phyloP scores from a whole-genome alignment of 2,797 vertebrate species.

The Erpetoichthys calabaricus region DNA sequence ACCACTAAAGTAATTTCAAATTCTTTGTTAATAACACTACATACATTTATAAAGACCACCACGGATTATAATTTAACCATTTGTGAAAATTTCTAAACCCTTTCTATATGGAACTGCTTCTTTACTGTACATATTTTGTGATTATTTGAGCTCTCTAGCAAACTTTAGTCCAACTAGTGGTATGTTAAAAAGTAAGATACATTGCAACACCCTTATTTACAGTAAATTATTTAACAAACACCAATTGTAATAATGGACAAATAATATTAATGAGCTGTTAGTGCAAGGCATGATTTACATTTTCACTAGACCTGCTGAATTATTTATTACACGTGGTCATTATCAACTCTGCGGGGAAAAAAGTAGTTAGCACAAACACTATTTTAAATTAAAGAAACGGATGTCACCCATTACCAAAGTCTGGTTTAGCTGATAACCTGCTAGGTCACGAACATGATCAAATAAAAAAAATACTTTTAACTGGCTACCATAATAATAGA shows the following conservation, averaged over 20 bases:
- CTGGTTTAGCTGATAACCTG: no score
- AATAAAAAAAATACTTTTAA: no score
- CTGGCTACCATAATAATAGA: no score
- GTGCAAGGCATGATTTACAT: conserved; percentile 63
- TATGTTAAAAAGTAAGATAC: conserved; percentile 78
- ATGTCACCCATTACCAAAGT: no score
- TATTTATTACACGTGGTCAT: conserved; percentile 12
- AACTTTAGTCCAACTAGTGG: conserved; percentile 81
- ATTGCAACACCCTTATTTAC: conserved; percentile 93
- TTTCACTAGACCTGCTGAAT: neutral
- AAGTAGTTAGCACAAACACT: conserved; percentile 11
- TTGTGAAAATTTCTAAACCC: conserved; percentile 55
- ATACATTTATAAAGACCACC: conserved; percentile 67
- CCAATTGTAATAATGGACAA: conserved; percentile 72
- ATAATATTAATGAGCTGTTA: conserved; percentile 80
- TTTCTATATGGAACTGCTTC: conserved; percentile 44
- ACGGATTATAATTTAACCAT: conserved; percentile 65
- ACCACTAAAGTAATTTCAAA: conserved; percentile 41
- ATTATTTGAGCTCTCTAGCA: conserved; percentile 59
- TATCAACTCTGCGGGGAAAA: conserved; percentile 23
- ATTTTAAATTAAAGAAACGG: no score
- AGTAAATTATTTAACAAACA: conserved; percentile 84
- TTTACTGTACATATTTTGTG: conserved; percentile 84
- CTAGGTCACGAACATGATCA: no score
- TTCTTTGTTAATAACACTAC: conserved; percentile 56